Percentiles rank a stretch among this genome's conserved stretches.
Evolutionary conservation across 1,140 invertebrate genomes (phyloP).

Genomic region (Acyrthosiphon pisum): DNA sequence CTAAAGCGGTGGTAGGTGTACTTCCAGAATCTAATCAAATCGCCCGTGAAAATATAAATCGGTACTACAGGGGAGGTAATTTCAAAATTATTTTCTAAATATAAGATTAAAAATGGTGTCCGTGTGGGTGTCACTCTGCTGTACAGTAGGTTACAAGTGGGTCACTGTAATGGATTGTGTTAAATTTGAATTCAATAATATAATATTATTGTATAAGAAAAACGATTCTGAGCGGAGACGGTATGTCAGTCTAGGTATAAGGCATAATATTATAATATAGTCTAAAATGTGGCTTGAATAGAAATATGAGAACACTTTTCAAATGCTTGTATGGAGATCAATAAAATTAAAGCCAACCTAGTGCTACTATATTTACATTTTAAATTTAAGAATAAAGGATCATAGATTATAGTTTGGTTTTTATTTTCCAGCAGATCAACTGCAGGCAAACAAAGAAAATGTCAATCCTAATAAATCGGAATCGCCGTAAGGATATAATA

Average conservation of each 20-base stretch:
- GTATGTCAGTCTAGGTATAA: no score
- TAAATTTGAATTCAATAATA: no score
- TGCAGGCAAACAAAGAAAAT: constrained; percentile 19
- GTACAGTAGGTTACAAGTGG: no score
- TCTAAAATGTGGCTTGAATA: not conserved
- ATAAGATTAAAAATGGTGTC: not conserved
- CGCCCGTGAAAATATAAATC: not conserved
- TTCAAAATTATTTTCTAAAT: not conserved
- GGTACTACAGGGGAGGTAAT: not conserved
- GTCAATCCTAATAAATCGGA: not conserved
- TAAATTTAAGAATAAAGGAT: not conserved
- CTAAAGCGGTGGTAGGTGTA: not conserved
- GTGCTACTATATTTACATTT: not conserved
- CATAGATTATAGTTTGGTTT: not conserved
- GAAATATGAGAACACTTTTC: not conserved
- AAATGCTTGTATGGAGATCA: not conserved
- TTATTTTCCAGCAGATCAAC: not conserved
- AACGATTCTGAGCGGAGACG: no score
- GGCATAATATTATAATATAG: no score
- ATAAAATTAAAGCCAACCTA: not conserved
- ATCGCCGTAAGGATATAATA: not conserved
- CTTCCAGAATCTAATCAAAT: not conserved
- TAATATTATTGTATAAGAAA: no score
- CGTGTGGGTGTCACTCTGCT: no score
- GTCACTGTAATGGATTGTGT: no score